These are phyloP conservation scores for Spongia lamella DNA, from an alignment of 37 sponge, comb jelly and placozoan genomes.

Conservation along the genomic window DNA sequence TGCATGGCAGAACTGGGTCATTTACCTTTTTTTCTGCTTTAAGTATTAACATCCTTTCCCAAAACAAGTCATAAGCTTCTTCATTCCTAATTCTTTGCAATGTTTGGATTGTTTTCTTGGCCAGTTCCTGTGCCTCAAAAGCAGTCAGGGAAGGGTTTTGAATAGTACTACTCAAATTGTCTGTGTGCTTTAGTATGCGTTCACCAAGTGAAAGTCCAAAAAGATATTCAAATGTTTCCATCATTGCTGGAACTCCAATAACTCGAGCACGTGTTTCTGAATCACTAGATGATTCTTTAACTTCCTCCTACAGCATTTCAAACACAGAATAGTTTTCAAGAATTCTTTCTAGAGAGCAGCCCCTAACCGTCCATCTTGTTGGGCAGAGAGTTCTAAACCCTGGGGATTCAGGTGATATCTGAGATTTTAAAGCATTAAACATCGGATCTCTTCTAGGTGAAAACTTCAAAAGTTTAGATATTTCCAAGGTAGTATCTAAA, in stretches of 20 bases:
- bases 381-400: conserved; percentile 43
- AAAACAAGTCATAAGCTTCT: conserved; percentile 30
- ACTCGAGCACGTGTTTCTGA: conserved; percentile 35
- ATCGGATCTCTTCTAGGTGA: conserved; percentile 4
- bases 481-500: conserved; percentile 1
- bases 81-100: too few species aligned
- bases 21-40: conserved; percentile 22
- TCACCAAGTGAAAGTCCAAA: conserved; percentile 37
- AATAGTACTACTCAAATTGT: conserved; percentile 24
- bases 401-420: conserved; percentile 14
- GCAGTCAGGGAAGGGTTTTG: conserved; percentile 33
- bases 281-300: not conserved
- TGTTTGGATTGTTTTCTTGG: conserved; percentile 10
- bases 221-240: conserved; percentile 25
- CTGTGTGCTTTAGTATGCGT: conserved; percentile 22
- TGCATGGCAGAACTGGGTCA: conserved; percentile 22
- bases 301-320: conserved; percentile 2
- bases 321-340: conserved; percentile 36
- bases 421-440: not conserved
- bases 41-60: conserved; percentile 20
- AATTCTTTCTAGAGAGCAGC: conserved; percentile 42
- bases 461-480: conserved; percentile 5
- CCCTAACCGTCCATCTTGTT: conserved; percentile 56
- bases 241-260: conserved; percentile 18
- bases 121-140: conserved; percentile 24